A percentile compares a stretch with the other conserved stretches of the same genome.
Evolutionary conservation across 2,113 vertebrate species (phyloP).

Genomic region (Hypanus sabinus): DNA sequence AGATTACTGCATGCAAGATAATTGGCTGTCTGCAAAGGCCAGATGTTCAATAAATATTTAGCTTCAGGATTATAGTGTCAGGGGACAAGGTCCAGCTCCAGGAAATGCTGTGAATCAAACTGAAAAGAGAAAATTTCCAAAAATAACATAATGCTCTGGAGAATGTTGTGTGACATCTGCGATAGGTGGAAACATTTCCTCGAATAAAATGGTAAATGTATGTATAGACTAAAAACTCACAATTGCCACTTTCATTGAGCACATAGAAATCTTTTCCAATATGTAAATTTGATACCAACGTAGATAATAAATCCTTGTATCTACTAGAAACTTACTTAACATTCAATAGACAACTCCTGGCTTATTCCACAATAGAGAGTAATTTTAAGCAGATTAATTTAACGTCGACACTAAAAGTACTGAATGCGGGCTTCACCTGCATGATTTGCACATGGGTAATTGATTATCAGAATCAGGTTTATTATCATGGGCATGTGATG

Average conservation of each 20-base stretch:
- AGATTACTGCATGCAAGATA: background rate
- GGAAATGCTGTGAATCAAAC: background rate
- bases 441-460: background rate
- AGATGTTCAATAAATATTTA: constrained; percentile 2
- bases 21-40: background rate
- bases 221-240: background rate
- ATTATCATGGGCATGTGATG: no score
- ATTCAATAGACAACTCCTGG: background rate
- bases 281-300: background rate
- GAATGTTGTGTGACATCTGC: background rate
- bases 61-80: background rate
- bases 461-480: background rate
- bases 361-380: background rate
- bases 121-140: background rate
- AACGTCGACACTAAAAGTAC: background rate
- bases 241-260: background rate
- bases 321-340: background rate
- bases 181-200: background rate
- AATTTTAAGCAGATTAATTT: background rate
- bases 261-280: background rate
- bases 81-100: background rate
- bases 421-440: background rate
- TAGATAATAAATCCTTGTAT: background rate
- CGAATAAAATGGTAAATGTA: background rate
- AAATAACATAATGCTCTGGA: background rate